Evolutionary conservation across 1,140 invertebrate genomes (phyloP).

Genomic region (Zaprionus taronus): DNA sequence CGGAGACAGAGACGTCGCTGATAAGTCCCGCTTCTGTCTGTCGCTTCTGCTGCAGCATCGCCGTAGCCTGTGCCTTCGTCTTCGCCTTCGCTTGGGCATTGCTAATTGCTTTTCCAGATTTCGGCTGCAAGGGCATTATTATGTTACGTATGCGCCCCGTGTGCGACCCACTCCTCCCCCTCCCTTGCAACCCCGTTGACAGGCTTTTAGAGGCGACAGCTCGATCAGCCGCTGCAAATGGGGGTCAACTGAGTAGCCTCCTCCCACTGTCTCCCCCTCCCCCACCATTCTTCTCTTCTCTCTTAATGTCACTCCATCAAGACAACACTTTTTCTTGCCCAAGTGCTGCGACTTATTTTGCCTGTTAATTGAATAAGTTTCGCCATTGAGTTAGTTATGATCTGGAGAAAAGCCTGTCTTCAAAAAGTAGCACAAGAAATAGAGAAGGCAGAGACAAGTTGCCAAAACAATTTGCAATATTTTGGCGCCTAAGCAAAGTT

Average conservation of each 20-base stretch:
- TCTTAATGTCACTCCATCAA: neutral
- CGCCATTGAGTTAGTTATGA: slow-evolving; percentile 1
- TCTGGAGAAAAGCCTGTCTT: neutral
- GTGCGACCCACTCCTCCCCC: neutral
- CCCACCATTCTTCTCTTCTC: neutral
- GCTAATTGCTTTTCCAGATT: slow-evolving; percentile 10
- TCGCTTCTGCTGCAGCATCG: slow-evolving; percentile 8
- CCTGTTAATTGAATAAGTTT: neutral
- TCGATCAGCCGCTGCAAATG: slow-evolving; percentile 9
- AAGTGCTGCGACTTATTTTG: neutral
- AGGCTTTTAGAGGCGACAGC: slow-evolving; percentile 63
- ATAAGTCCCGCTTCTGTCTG: slow-evolving; percentile 79
- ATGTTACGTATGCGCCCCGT: slow-evolving; percentile 9
- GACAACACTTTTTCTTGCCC: neutral
- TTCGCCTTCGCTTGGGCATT: slow-evolving; percentile 29
- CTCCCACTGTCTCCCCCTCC: neutral
- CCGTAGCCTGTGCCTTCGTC: neutral
- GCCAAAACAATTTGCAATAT: neutral
- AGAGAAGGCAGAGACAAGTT: neutral
- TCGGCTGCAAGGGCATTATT: slow-evolving; percentile 11
- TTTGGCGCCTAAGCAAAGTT: neutral
- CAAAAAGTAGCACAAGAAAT: neutral
- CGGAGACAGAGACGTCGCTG: slow-evolving; percentile 33
- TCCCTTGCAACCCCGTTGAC: slow-evolving; percentile 42
- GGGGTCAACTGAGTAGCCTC: slow-evolving; percentile 12